phyloP scores from a whole-genome alignment of 2,888 invertebrate species.

The Zaprionus obscuricornis region DNA sequence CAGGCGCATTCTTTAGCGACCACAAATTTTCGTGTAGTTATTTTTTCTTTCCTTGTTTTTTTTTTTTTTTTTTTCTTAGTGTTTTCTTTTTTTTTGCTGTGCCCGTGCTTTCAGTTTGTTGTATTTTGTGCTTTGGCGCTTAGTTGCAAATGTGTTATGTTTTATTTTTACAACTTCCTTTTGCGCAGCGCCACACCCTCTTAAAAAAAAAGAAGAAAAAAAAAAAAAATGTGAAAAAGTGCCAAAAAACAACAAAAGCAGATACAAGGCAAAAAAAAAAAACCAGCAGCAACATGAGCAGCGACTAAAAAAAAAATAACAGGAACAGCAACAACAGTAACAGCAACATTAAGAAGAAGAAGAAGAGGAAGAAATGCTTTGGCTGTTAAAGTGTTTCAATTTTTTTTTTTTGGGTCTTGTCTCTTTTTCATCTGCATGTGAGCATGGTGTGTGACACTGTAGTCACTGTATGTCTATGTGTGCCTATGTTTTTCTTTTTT shows the following conservation, averaged over 20 bases:
- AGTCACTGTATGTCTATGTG: no score
- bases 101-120: background rate
- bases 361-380: constrained; percentile 27
- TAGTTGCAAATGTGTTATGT: constrained; percentile 73
- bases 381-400: constrained; percentile 75
- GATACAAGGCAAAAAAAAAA: constrained; percentile 14
- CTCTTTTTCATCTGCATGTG: constrained; percentile 61
- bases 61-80: constrained; percentile 20
- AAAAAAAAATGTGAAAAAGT: constrained; percentile 60
- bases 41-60: constrained; percentile 56
- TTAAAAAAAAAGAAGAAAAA: constrained; percentile 18
- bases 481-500: no score
- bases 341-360: background rate
- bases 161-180: constrained; percentile 77
- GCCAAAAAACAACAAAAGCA: constrained; percentile 56
- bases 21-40: constrained; percentile 75
- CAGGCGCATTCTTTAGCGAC: constrained; percentile 65
- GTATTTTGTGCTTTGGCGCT: constrained; percentile 25
- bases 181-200: constrained; percentile 13
- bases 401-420: constrained; percentile 63
- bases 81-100: constrained; percentile 6
- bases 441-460: constrained; percentile 6
- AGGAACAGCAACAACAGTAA: constrained; percentile 11
- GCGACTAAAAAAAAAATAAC: constrained; percentile 16
- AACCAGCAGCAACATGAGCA: constrained; percentile 3